Percentiles rank a stretch among this genome's conserved stretches.
Conservation (phyloP, 2,797 vertebrate species). For the Danio jaintianensis region DNA sequence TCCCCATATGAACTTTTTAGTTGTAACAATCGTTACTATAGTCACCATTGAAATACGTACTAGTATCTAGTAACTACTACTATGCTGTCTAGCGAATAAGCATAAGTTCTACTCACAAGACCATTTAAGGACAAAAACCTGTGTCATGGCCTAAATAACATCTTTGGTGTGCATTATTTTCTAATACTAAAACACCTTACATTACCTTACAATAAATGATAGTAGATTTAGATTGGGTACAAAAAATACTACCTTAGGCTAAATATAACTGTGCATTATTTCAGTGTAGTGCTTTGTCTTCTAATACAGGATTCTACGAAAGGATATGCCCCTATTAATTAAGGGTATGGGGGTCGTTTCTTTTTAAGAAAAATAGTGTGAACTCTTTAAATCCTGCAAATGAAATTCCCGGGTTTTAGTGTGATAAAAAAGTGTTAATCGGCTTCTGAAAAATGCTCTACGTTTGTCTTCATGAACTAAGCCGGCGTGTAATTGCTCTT, state of each 20-base stretch:
- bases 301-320: background rate
- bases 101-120: too few relatives aligned
- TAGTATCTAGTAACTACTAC: too few relatives aligned
- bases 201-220: slow-evolving; percentile 69
- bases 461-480: slow-evolving; percentile 69
- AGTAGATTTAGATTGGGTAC: fast-evolving
- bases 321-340: background rate
- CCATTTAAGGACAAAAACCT: too few relatives aligned
- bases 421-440: slow-evolving; percentile 58
- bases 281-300: background rate
- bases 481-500: slow-evolving; percentile 71
- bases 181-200: slow-evolving; percentile 51
- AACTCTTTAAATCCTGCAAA: slow-evolving; percentile 56
- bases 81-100: too few relatives aligned
- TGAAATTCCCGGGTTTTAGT: slow-evolving; percentile 66
- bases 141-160: too few relatives aligned
- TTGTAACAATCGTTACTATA: too few relatives aligned
- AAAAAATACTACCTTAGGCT: background rate
- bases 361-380: slow-evolving; percentile 26
- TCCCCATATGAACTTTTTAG: too few relatives aligned
- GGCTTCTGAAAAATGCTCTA: slow-evolving; percentile 56
- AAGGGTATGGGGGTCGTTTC: background rate
- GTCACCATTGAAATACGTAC: too few relatives aligned
- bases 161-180: too few relatives aligned
- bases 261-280: background rate